Base-by-base conservation (phyloP, 2,888 invertebrate genomes). In the Dexiosoma caninum region DNA sequence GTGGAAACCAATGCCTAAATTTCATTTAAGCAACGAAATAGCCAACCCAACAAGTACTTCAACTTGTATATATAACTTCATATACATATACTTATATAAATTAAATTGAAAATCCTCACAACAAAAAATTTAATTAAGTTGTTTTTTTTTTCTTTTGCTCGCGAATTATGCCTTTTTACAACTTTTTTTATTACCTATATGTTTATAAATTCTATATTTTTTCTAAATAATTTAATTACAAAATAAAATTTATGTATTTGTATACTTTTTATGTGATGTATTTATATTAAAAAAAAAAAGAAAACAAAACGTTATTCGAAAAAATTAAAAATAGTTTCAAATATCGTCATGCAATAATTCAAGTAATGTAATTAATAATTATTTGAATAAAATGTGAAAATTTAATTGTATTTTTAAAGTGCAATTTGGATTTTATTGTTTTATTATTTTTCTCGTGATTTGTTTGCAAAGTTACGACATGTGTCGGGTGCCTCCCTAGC, bases 1-100 rank as follows among this genome's bases (percentile, higher is more conserved):
- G n/a, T n/a, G n/a, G n/a, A n/a, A n/a, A n/a, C n/a, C n/a, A n/a
- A n/a, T n/a, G n/a, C n/a, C n/a, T n/a, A 44, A 19, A 23, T 51
- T 51, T 75, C 64, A 57, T 81, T 67, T 81, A 81, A 81, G 77
- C 81, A 77, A 81, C 81, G 77, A 81, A n/a, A 81, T 57, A 81
- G 72, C 64, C 40, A 77, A 59, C 16, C 30, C 9, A 60, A 21
- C 76, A 80, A 71, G 70, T 64, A 64, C 64, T 69, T 71, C 23
- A 35, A 42, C 49, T 78, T 78, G 55, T 57, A 30, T 27, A n/a
- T n/a, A 44, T 69, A 40, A 67, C 14, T 53, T 51, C 19, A 70
- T n/a, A n/a, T n/a, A n/a, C n/a, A n/a, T n/a, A n/a, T n/a, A n/a
- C 35, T 12, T 44, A 37, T 37, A 69, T 57, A 55, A 67, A 55